These are phyloP conservation scores for Axis porcinus DNA, from an alignment of 2,113 vertebrate genomes.

Conservation along the genomic window DNA sequence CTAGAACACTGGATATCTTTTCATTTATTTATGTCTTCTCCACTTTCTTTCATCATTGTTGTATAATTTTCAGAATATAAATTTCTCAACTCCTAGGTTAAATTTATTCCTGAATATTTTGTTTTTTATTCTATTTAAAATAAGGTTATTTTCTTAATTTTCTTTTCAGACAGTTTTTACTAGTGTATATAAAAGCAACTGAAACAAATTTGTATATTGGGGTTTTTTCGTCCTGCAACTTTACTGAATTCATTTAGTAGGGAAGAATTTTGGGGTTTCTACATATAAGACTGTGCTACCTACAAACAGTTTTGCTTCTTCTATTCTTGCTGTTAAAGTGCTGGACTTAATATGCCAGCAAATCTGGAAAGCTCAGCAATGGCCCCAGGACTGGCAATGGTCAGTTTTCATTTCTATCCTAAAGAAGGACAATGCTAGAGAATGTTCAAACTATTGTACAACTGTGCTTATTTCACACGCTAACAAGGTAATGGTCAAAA, in stretches of 20 bases:
- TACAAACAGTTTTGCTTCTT: neutral
- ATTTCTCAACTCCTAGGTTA: neutral
- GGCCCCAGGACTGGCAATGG: neutral
- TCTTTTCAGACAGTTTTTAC: neutral
- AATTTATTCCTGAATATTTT: neutral
- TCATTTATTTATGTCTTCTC: neutral
- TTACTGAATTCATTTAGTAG: neutral
- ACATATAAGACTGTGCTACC: neutral
- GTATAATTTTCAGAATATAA: neutral
- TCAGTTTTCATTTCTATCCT: neutral
- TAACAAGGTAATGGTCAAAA: neutral
- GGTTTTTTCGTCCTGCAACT: neutral
- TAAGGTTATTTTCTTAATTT: neutral
- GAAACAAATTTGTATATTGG: neutral
- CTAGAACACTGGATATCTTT: neutral
- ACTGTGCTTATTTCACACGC: neutral
- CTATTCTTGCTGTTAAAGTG: neutral
- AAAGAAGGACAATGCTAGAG: neutral
- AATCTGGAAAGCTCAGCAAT: neutral
- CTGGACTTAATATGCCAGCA: neutral
- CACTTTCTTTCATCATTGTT: neutral
- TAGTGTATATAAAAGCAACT: neutral
- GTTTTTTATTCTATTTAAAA: neutral
- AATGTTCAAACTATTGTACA: neutral
- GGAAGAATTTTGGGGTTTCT: neutral